Evolutionary conservation across 2,888 invertebrate species (phyloP).

Genomic region (Mesorhabditis spiculigera): DNA sequence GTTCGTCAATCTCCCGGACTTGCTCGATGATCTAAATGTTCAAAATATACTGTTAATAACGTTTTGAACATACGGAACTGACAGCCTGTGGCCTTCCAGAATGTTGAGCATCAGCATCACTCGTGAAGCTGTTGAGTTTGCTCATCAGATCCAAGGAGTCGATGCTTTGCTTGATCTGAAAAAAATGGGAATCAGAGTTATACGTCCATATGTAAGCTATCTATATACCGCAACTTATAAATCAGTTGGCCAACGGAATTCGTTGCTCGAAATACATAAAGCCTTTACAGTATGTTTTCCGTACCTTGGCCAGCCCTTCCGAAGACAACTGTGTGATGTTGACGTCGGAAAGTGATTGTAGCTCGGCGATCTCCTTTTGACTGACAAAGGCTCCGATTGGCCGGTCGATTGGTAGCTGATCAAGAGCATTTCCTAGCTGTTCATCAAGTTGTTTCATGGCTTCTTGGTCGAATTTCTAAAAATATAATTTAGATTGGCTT

Average conservation of each 20-base stretch:
- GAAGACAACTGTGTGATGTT: slow-evolving; percentile 35
- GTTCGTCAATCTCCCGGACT: slow-evolving; percentile 31
- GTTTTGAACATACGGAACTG: slow-evolving; percentile 16
- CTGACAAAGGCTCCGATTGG: slow-evolving; percentile 19
- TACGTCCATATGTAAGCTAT: neutral
- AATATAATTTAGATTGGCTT: neutral
- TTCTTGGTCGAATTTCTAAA: slow-evolving; percentile 33
- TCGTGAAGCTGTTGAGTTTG: slow-evolving; percentile 29
- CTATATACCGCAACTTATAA: neutral
- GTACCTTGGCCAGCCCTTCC: slow-evolving; percentile 27
- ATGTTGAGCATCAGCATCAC: slow-evolving; percentile 23
- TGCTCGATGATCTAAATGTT: slow-evolving; percentile 33
- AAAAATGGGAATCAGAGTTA: neutral
- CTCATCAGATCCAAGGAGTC: slow-evolving; percentile 32
- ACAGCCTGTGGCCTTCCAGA: slow-evolving; percentile 36
- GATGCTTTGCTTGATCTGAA: slow-evolving; percentile 33
- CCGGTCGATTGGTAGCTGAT: slow-evolving; percentile 27
- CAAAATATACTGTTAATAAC: slow-evolving; percentile 1
- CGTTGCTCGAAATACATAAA: neutral
- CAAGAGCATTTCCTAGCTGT: slow-evolving; percentile 24
- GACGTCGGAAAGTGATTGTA: slow-evolving; percentile 30
- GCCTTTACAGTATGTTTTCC: neutral
- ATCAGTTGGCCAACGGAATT: neutral
- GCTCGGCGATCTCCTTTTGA: slow-evolving; percentile 18
- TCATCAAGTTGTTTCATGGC: slow-evolving; percentile 27